Evolutionary conservation across 2,888 invertebrate genomes (phyloP), one percentile per base, ranked within the genome.

Genomic region (Helobdella robusta): DNA sequence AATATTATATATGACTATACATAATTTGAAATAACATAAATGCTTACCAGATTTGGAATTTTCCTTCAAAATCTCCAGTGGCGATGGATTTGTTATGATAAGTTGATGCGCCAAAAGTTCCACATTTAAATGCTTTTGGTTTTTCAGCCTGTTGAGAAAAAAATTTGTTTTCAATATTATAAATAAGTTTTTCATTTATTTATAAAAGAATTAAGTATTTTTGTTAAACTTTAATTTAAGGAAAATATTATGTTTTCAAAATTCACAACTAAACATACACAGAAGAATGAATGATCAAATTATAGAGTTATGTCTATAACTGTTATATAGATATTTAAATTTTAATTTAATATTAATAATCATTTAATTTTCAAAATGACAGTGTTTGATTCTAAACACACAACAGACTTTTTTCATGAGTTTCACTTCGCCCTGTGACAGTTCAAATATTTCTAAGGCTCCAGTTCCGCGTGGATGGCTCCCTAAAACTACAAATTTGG

Each of bases 401-500:
- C n/a, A n/a, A n/a, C 25, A 40, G 75, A 83, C 83, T 72, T 88
- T 86, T 73, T 74, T 70, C 15, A 80, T 69, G 25, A 79, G 67
- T 66, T 85, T 83, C 30, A 87, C 77, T 75, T 89, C 86, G 1
- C 88, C 87, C 60, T 86, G 85, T 32, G 85, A 74, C 20, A 81
- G 73, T 73, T 81, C 80, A 71, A 77, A 81, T 40, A 81, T 74
- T 80, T 93, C 88, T 66, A 93, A 81, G 30, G 89, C 85, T 0
- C 95, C 95, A 61, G 86, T 87, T 56, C 90, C 90, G 74, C 87
- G 87, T 0, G 93, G 86, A 77, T 88, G 84, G 20, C 87, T 87
- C 11, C 95, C 95, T 64, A 94, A 82, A 52, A 88, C 85, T 68
- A 91, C 86, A 80, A 94, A 90, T 80, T 92, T 93, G 0, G 94